These are phyloP conservation scores for Rhyzopertha dominica DNA, from an alignment of 1,140 invertebrate species.

Conservation along the genomic window DNA sequence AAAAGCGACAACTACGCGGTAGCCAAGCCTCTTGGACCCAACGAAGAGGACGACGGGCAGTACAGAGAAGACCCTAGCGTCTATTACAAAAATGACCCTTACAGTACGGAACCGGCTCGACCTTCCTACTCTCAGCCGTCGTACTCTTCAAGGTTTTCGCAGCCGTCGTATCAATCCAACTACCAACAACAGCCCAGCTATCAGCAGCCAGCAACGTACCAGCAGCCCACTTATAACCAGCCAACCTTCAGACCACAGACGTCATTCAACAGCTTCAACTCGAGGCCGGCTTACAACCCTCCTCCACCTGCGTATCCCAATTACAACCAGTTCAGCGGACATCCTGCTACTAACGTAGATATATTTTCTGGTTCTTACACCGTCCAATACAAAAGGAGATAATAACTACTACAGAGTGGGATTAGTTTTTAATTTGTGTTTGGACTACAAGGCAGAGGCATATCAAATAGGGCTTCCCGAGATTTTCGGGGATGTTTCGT, in stretches of 20 bases:
- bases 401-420: too few species aligned
- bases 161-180: conserved; percentile 29
- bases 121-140: conserved; percentile 24
- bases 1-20: conserved; percentile 47
- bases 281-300: conserved; percentile 45
- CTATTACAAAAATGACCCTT: conserved; percentile 68
- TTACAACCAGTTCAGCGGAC: conserved; percentile 49
- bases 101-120: conserved; percentile 51
- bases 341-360: conserved; percentile 60
- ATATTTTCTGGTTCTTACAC: conserved; percentile 64
- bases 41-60: conserved; percentile 73
- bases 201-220: conserved; percentile 34
- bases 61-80: conserved; percentile 76
- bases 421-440: too few species aligned
- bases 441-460: too few species aligned
- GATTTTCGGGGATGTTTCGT: too few species aligned
- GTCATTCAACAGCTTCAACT: conserved; percentile 22
- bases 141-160: conserved; percentile 7
- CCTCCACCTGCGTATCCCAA: conserved; percentile 38
- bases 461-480: too few species aligned
- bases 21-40: conserved; percentile 54
- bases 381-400: conserved; percentile 55
- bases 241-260: conserved; percentile 28
- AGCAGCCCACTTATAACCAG: conserved; percentile 25
- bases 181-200: conserved; percentile 37